Conservation (phyloP, 2,888 invertebrate genomes). For the Epirrhoe alternata region DNA sequence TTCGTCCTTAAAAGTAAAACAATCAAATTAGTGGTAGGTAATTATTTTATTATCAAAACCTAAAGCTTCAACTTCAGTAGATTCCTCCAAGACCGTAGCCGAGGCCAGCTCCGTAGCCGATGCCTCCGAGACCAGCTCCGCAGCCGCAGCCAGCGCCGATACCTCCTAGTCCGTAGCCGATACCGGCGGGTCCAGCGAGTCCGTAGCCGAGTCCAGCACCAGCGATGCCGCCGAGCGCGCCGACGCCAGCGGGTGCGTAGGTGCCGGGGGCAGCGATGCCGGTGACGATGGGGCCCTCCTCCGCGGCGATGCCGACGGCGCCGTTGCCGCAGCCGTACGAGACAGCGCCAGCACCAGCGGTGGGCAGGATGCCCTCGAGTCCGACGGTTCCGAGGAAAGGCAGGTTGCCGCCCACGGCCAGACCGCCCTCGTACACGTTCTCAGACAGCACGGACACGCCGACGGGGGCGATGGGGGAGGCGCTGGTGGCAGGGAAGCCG, state of each 20-base stretch:
- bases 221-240: constrained; percentile 32
- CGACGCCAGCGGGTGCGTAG: constrained; percentile 6
- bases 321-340: constrained; percentile 52
- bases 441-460: constrained; percentile 59
- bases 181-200: constrained; percentile 4
- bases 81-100: too few relatives aligned
- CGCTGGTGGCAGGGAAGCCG: constrained; percentile 45
- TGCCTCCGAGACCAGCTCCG: background rate
- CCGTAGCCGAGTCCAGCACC: constrained; percentile 20
- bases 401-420: constrained; percentile 52
- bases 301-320: constrained; percentile 37
- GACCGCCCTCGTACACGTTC: constrained; percentile 54
- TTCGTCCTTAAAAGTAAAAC: too few relatives aligned
- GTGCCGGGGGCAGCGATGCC: constrained; percentile 22
- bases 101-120: too few relatives aligned
- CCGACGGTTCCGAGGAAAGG: constrained; percentile 56
- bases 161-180: constrained; percentile 10
- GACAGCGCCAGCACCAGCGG: constrained; percentile 51
- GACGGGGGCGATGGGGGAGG: constrained; percentile 52
- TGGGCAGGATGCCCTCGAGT: constrained; percentile 52
- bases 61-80: too few relatives aligned
- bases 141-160: constrained; percentile 3
- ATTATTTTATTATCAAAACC: too few relatives aligned
- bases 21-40: too few relatives aligned
- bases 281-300: constrained; percentile 25